Conservation (phyloP, 2,888 invertebrate species). For the Yponomeuta evonymella region DNA sequence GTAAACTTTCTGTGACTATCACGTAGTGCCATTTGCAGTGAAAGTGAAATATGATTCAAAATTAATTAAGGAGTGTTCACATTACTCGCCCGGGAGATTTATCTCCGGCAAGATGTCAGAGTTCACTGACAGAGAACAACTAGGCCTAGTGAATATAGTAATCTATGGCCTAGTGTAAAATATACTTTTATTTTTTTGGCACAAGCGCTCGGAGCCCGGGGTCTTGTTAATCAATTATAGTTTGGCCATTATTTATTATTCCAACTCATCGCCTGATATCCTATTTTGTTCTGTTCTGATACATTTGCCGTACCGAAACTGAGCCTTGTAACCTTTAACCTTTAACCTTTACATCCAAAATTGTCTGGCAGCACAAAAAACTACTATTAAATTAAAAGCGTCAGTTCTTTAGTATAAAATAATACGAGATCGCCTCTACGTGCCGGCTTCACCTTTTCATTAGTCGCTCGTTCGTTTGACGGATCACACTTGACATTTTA, state of each 20-base stretch:
- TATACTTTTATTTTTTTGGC: constrained; percentile 4
- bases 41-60: neutral
- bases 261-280: neutral
- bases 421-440: constrained; percentile 5
- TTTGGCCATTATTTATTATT: constrained; percentile 20
- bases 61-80: constrained; percentile 3
- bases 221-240: constrained; percentile 8
- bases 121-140: neutral
- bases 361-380: neutral
- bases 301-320: neutral
- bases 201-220: neutral
- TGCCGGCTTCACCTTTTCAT: constrained; percentile 29
- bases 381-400: neutral
- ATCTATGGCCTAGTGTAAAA: neutral
- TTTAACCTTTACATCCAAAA: neutral
- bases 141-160: neutral
- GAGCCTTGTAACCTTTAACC: neutral
- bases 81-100: neutral
- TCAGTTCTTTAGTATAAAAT: constrained; percentile 26
- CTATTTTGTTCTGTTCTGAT: neutral
- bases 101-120: neutral
- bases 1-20: neutral
- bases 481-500: constrained; percentile 55
- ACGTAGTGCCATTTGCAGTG: neutral
- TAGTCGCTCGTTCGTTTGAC: constrained; percentile 39